Percentiles rank a stretch among this genome's conserved stretches.
phyloP scores from a whole-genome alignment of 1,140 invertebrate species.

The Chrysoperla carnea region DNA sequence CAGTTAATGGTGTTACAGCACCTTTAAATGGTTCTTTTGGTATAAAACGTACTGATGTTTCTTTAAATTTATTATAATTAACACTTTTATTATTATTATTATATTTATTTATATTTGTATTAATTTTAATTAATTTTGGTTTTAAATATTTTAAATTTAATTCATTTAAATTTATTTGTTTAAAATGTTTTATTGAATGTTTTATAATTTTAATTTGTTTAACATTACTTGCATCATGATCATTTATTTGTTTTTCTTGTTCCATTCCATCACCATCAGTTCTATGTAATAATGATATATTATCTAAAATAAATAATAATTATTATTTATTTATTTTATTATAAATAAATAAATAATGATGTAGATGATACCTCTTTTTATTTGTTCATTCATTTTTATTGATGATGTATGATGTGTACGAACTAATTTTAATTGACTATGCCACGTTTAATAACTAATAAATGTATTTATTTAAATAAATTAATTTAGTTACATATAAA shows the following conservation, averaged over 20 bases:
- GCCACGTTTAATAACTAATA: no score
- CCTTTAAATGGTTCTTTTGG: slow-evolving; percentile 79
- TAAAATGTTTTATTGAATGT: background rate
- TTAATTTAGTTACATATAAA: no score
- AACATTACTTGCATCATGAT: background rate
- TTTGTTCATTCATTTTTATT: no score
- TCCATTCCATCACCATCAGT: background rate
- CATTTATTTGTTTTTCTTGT: background rate
- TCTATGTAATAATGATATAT: background rate
- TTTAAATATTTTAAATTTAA: slow-evolving; percentile 11
- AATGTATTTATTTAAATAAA: no score
- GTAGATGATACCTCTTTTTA: no score
- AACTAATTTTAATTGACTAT: no score
- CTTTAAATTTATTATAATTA: no score
- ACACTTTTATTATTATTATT: slow-evolving; percentile 50
- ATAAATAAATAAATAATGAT: no score
- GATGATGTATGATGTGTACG: no score
- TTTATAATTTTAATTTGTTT: no score
- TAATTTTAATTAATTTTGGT: slow-evolving; percentile 17
- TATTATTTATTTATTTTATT: no score
- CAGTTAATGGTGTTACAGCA: slow-evolving; percentile 66
- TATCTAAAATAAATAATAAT: no score
- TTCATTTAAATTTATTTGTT: background rate
- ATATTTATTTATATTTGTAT: slow-evolving; percentile 13
- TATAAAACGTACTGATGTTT: slow-evolving; percentile 70